These are phyloP conservation scores for Leguminivora glycinivorella DNA, from an alignment of 1,140 invertebrate species.

Conservation along the genomic window DNA sequence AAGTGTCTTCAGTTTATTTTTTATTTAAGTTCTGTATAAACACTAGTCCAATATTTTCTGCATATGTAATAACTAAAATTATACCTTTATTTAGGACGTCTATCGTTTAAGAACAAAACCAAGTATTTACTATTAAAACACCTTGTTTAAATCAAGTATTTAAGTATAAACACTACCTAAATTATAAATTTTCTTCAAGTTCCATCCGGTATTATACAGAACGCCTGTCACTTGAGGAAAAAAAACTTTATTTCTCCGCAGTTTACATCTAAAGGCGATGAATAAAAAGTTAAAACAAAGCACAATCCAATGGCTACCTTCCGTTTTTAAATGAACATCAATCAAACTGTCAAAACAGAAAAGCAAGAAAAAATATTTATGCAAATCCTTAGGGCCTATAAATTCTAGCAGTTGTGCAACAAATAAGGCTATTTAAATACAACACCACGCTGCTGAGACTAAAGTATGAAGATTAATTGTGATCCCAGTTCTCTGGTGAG, in stretches of 20 bases:
- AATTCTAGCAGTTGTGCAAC: constrained; percentile 25
- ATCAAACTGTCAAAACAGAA: constrained; percentile 24
- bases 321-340: constrained; percentile 17
- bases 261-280: not conserved
- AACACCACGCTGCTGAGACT: constrained; percentile 38
- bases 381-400: constrained; percentile 25
- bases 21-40: too few relatives aligned
- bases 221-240: not conserved
- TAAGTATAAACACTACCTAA: too few relatives aligned
- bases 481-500: constrained; percentile 52
- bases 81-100: too few relatives aligned
- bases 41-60: too few relatives aligned
- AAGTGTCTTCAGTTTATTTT: too few relatives aligned
- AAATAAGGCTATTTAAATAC: constrained; percentile 35
- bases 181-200: too few relatives aligned
- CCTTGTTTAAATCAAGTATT: too few relatives aligned
- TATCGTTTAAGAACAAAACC: too few relatives aligned
- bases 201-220: not conserved
- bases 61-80: too few relatives aligned
- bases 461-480: constrained; percentile 60
- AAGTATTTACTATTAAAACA: too few relatives aligned
- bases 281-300: not conserved
- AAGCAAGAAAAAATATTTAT: too few relatives aligned
- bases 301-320: constrained; percentile 12
- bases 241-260: not conserved